A percentile compares a stretch with the other conserved stretches of the same genome.
Conservation (phyloP, 2,113 vertebrate species). For the Polyodon spathula region DNA sequence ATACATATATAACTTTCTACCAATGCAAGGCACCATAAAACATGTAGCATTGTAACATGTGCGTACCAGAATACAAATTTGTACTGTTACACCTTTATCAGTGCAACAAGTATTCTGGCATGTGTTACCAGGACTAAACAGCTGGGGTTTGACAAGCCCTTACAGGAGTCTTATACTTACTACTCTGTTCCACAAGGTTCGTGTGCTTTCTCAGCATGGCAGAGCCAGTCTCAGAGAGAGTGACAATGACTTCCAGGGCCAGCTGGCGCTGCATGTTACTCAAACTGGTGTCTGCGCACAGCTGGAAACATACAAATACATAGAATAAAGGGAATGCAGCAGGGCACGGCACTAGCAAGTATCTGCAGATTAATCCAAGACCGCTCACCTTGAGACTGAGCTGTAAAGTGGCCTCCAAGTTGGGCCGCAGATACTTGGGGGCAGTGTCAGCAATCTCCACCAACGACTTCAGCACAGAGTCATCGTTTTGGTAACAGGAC, state of each 20-base stretch:
- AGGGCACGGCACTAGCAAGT: conserved; percentile 4
- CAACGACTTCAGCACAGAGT: conserved; percentile 91
- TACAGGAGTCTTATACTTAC: conserved; percentile 54
- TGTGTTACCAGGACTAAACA: no score
- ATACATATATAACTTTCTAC: no score
- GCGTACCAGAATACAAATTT: no score
- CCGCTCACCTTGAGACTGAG: conserved; percentile 80
- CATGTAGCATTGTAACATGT: no score
- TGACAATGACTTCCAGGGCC: conserved; percentile 91
- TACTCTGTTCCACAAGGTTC: conserved; percentile 80
- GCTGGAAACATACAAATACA: conserved; percentile 43
- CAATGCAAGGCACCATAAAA: no score
- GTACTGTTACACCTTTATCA: no score
- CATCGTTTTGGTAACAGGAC: conserved; percentile 88
- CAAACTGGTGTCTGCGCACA: conserved; percentile 84
- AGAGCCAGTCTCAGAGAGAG: conserved; percentile 89
- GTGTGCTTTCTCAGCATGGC: conserved; percentile 95
- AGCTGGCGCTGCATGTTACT: conserved; percentile 93
- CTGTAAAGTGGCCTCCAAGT: conserved; percentile 87
- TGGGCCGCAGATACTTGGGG: conserved; percentile 88
- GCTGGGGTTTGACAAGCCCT: no score
- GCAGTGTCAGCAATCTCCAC: conserved; percentile 95
- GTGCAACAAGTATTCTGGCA: no score
- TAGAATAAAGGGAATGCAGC: conserved; percentile 10
- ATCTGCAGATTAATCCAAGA: not conserved